Evolutionary conservation across 1,140 invertebrate species (phyloP), one percentile per base, ranked within the genome.

Genomic region (Caenorhabditis elegans): DNA sequence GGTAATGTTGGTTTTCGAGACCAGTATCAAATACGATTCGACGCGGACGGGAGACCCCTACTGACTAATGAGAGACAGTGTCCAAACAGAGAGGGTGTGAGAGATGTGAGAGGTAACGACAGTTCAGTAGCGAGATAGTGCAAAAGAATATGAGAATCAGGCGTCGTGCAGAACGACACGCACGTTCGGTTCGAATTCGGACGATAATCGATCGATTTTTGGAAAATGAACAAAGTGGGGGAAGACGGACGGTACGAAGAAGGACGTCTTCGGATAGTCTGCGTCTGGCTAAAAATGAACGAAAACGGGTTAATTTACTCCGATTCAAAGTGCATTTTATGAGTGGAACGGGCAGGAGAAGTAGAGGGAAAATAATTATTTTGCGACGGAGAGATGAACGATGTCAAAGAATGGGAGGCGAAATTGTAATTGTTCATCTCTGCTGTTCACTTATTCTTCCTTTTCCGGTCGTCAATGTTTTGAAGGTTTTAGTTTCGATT

Each of bases 1-100:
- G 60, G 60, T 70, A 70, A 70, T 70, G 60, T 70, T 70, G 60
- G 60, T 70, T 70, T 70, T 70, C 60, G 60, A 70, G 60, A 70
- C 60, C 60, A 70, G 60, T 70, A 70, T 70, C 60, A 70, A 70
- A 70, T 70, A 70, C 60, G 60, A 70, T 70, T 70, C 60, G 60
- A 70, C 60, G 19, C 34, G 34, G 60, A 70, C 60, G 19, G 60
- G 34, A 22, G 17, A 39, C 31, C 8, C 24, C 31, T 11, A 70
- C 60, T 36, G 60, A 39, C 60, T 70, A 70, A 70, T 70, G 60
- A 70, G 60, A 70, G 55, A 53, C 26, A 70, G 60, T 70, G 31
- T 19, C 34, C 60, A 70, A 70, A 70, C n/a, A 70, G 60, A 70
- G 60, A 70, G 60, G 34, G 60, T 70, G 6, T 3, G 1, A 70